Base-by-base conservation (phyloP, 2,797 vertebrate genomes). In the Lepus oiostolus region DNA sequence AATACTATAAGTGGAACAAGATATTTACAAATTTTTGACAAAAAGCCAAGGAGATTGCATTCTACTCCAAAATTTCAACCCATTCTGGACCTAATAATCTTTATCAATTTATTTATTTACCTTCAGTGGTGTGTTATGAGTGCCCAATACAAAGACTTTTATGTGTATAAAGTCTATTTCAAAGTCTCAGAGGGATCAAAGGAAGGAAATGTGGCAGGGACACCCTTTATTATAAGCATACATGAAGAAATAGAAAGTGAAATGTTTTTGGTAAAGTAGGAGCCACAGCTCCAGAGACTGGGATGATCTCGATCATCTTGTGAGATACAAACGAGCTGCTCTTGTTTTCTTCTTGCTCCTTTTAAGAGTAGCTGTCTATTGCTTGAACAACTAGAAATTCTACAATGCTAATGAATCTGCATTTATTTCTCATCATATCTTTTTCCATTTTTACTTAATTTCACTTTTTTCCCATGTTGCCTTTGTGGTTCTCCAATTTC, bases 1-100 rank as follows among this genome's bases (percentile, higher is more conserved):
- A 76, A 92, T 91, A 60, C 63, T 54, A 65, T 84, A 93, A n/a
- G 19, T 38, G 58, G 14, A 21, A 58, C 54, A 17, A 58, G 62
- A 72, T 81, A 88, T 63, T 93, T n/a, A 93, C 28, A 95, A 42
- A 42, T 2, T 67, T 35, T 58, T 91, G 26, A 74, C 26, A 74
- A 63, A 54, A 94, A 90, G 54, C 82, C 47, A 71, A 21, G 35
- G 84, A 80, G 68, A 72, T 9, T 70, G 75, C 71, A 52, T 91
- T 95, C 91, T 54, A 50, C 68, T 85, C 30, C 9, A 60, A 74
- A 75, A 71, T 83, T 50, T 32, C 75, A 54, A 95, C 17, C 42
- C 82, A 32, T 54, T 11, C 14, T 75, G 7, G 74, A 74, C 16
- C 4, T 72, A 65, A 92, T 19, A 38, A 75, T 83, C 16, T 6